Evolutionary conservation across 2,797 vertebrate species (phyloP), one percentile per base, ranked within the genome.

Genomic region (Taenioides sp.): DNA sequence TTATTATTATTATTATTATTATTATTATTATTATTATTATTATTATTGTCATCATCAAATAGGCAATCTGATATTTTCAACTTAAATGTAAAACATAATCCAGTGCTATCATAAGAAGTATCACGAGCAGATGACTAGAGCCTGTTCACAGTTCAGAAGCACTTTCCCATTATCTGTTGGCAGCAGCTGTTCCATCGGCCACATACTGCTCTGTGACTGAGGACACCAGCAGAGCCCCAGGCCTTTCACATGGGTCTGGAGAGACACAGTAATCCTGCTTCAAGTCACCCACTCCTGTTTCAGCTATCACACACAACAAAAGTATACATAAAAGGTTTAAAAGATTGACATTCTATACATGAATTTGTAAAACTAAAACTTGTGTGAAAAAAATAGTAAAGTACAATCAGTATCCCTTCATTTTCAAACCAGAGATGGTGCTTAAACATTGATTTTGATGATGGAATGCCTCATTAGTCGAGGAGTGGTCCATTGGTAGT

Each of bases 131-230:
- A 50, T 20, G 64, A 65, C 22, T 17, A 12, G 25, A 12, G 49
- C 65, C 43, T 20, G 23, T 20, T 65, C 65, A 52, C 47, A 27
- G 47, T 31, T 52, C 73, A 67, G 59, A 60, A 59, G 57, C 25
- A 67, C 43, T 63, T 69, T 76, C 70, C 70, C 75, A 80, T 78
- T 87, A 86, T 89, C 85, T 87, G 73, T 78, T 31, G 37, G 58
- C 22, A 74, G 69, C 85, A 87, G 82, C 85, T 86, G 84, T 75
- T 79, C 31, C 79, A 83, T 81, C 81, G 75, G 68, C 83, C 79
- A 81, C 83, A 81, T 69, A 72, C 83, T 67, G 79, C 52, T 73
- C 69, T 76, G 73, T 77, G 76, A 81, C 85, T 86, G 50, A 80
- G 69, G 80, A 78, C 78, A 85, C 79, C 84, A 81, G 81, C 80